Evolutionary conservation across 2,797 vertebrate genomes (phyloP).

Genomic region (Potorous gilbertii): DNA sequence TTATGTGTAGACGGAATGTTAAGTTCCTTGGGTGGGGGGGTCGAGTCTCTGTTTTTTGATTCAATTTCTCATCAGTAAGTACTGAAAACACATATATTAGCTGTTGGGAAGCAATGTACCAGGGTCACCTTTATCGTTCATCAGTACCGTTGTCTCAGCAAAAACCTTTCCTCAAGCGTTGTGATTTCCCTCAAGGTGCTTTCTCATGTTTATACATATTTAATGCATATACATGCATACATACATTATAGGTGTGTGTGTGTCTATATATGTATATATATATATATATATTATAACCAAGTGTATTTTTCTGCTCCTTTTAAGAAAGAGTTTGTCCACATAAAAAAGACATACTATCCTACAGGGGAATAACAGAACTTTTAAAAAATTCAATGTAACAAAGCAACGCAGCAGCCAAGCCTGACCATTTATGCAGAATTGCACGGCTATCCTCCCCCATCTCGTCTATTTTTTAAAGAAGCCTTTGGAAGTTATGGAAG

Average conservation of each 20-base stretch:
- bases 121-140: neutral
- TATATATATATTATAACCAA: too few relatives aligned
- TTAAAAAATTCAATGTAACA: neutral
- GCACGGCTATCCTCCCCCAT: neutral
- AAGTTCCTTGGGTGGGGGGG: neutral
- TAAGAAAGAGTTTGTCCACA: neutral
- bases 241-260: too few relatives aligned
- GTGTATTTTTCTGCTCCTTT: neutral
- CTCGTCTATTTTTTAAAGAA: too few relatives aligned
- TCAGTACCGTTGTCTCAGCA: neutral
- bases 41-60: neutral
- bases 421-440: neutral
- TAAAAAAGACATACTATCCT: neutral
- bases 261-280: too few relatives aligned
- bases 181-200: neutral
- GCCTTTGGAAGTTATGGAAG: too few relatives aligned
- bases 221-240: neutral
- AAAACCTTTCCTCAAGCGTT: neutral
- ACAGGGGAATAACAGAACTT: neutral
- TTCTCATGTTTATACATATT: neutral
- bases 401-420: neutral
- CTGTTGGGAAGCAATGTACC: neutral
- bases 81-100: neutral
- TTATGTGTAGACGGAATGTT: neutral
- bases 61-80: neutral